Percentiles rank a stretch among this genome's conserved stretches.
These are phyloP conservation scores for Keiferia lycopersicella DNA, from an alignment of 2,888 invertebrate species.

Conservation along the genomic window DNA sequence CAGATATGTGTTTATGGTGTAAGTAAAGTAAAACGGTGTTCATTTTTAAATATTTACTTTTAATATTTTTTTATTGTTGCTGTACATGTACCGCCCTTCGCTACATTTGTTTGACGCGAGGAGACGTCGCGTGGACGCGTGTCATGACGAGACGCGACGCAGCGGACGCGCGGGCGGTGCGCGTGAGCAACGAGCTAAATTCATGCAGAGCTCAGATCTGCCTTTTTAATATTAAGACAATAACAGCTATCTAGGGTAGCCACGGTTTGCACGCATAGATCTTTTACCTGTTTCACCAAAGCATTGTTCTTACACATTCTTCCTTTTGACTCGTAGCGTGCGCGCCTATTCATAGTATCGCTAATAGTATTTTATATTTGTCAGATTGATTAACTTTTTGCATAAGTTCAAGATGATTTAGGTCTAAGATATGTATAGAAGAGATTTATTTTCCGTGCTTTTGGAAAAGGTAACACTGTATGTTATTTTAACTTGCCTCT, in stretches of 20 bases:
- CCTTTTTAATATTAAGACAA: slow-evolving; percentile 6
- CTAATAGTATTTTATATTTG: background rate
- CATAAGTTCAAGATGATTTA: background rate
- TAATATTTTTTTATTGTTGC: slow-evolving; percentile 11
- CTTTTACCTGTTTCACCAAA: slow-evolving; percentile 26
- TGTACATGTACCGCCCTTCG: slow-evolving; percentile 16
- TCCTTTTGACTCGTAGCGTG: background rate
- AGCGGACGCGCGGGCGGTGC: slow-evolving; percentile 1
- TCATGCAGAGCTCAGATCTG: slow-evolving; percentile 13
- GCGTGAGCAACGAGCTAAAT: background rate
- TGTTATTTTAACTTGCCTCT: background rate
- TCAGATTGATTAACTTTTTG: slow-evolving; percentile 11
- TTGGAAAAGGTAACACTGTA: slow-evolving; percentile 4
- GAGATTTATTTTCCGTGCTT: slow-evolving; percentile 18
- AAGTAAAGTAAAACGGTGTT: slow-evolving; percentile 10
- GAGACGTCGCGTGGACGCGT: background rate
- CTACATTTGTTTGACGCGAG: slow-evolving; percentile 29
- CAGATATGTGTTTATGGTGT: slow-evolving; percentile 20
- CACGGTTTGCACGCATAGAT: slow-evolving; percentile 15
- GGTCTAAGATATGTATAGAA: background rate
- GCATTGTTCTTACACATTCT: slow-evolving; percentile 18
- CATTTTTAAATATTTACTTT: slow-evolving; percentile 11
- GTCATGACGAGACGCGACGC: background rate
- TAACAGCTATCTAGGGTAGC: slow-evolving; percentile 14
- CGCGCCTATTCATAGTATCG: background rate